Base-by-base conservation (phyloP, 2,888 invertebrate species). In the Noctua janthina region DNA sequence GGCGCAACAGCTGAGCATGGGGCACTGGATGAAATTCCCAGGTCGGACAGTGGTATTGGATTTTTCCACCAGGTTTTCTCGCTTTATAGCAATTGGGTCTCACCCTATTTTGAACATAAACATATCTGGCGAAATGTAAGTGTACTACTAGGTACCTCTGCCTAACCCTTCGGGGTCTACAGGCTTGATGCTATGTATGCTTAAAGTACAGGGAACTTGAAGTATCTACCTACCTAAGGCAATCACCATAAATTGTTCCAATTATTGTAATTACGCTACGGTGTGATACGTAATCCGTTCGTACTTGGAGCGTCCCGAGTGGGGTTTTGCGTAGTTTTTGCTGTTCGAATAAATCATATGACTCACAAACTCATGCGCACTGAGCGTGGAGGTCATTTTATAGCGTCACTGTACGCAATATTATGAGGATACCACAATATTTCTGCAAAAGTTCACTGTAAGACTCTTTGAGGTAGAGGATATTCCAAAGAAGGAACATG, bases 301-400 rank as follows among this genome's bases (percentile, higher is more conserved):
- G 29, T 70, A 66, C 79, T 81, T 82, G 77, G 84, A 78, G 29
- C 76, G 77, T 49, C 67, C 77, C 73, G 83, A 86, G 67, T 74
- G 73, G 56, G 56, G 87, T 74, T 90, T 89, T 89, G 90, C 87
- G 87, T 88, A 84, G 85, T 89, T 88, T 89, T 87, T 87, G 76
- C 79, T 82, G 74, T 85, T 83, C 17, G 49, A 67, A 81, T 91
- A 91, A 91, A 76, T 83, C 84, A 71, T 83, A 74, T 84, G 81
- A 85, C 88, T 92, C 92, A 92, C 83, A 85, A 81, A 85, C 88
- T 92, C 92, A 92, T 82, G 86, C 87, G 89, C 86, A 86, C 39
- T 72, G 75, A 79, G 86, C 81, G 84, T 89, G 88, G 89, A 85
- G 82, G 84, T 77, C 83, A 17, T 74, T 81, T 76, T 84, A 69